Evolutionary conservation across 2,797 vertebrate genomes (phyloP).

Genomic region (Apogon talboti): DNA sequence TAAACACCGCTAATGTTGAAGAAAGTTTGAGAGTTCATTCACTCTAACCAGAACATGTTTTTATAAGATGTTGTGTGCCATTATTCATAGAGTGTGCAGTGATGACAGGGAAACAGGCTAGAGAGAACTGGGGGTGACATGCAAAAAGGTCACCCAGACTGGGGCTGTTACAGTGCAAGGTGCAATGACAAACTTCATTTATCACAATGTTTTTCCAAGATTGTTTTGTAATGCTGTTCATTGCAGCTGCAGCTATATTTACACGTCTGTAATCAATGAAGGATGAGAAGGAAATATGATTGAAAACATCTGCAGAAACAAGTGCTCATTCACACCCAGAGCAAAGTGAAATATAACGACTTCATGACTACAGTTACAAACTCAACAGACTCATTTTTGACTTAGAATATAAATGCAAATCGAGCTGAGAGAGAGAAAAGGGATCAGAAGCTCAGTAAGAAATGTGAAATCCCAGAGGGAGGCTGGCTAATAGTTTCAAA

Average conservation of each 20-base stretch:
- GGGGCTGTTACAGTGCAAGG: not conserved
- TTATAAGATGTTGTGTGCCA: no score
- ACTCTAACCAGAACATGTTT: no score
- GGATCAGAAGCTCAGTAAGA: not conserved
- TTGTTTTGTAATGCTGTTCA: conserved; percentile 67
- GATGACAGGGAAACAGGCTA: not conserved
- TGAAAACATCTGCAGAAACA: conserved; percentile 29
- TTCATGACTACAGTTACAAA: conserved; percentile 2
- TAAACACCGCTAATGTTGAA: no score
- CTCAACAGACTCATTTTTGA: not conserved
- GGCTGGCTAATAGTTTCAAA: not conserved
- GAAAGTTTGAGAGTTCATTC: no score
- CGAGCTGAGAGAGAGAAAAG: conserved; percentile 1
- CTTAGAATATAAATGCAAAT: conserved; percentile 18
- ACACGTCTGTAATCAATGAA: no score
- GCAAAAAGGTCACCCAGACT: conserved; percentile 1
- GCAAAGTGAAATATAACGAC: conserved; percentile 23
- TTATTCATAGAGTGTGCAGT: no score
- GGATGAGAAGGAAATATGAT: no score
- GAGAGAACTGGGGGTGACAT: conserved; percentile 2
- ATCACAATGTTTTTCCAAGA: conserved; percentile 51
- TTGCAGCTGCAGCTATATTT: conserved; percentile 31
- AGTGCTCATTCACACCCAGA: conserved; percentile 38
- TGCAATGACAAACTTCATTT: conserved; percentile 57
- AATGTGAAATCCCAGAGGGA: conserved; percentile 2